A percentile compares a stretch with the other conserved stretches of the same genome.
Evolutionary conservation across 1,140 invertebrate species (phyloP).

Genomic region (Orussus abietinus): DNA sequence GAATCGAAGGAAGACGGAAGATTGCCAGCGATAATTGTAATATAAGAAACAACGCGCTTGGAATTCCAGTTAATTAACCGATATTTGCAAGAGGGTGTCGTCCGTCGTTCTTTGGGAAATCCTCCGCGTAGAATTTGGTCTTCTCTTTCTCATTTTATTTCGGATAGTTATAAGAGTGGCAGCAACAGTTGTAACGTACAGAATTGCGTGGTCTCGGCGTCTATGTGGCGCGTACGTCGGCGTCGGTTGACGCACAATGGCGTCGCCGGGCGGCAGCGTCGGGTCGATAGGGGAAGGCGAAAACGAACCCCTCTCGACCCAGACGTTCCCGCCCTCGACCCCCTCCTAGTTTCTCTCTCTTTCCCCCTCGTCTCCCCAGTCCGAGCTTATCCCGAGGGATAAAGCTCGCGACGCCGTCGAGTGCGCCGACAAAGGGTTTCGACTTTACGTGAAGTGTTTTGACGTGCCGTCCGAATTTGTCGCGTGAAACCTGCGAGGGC

Average conservation of each 20-base stretch:
- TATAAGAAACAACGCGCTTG: too few species aligned
- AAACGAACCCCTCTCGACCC: constrained; percentile 26
- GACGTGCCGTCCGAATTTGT: constrained; percentile 18
- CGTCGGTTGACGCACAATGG: constrained; percentile 25
- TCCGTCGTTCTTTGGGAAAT: too few species aligned
- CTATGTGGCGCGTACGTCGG: too few species aligned
- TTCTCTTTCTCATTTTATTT: too few species aligned
- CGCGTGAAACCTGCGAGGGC: too few species aligned
- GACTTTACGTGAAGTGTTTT: constrained; percentile 21
- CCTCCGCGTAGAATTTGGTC: too few species aligned
- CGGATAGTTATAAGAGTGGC: too few species aligned
- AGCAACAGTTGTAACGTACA: constrained; percentile 17
- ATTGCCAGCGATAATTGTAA: too few species aligned
- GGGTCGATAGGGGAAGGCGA: constrained; percentile 44
- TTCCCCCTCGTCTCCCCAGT: too few species aligned
- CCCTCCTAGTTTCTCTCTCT: too few species aligned
- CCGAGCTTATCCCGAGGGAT: constrained; percentile 22
- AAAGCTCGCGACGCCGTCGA: constrained; percentile 16
- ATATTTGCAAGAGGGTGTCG: too few species aligned
- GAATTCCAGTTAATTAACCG: too few species aligned
- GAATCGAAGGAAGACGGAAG: neutral
- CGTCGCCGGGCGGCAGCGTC: constrained; percentile 35
- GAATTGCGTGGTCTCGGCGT: constrained; percentile 21
- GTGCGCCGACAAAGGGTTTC: neutral
- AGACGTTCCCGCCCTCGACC: constrained; percentile 4